phyloP scores from a whole-genome alignment of 2,888 invertebrate genomes.

The Dynastes hyllus region DNA sequence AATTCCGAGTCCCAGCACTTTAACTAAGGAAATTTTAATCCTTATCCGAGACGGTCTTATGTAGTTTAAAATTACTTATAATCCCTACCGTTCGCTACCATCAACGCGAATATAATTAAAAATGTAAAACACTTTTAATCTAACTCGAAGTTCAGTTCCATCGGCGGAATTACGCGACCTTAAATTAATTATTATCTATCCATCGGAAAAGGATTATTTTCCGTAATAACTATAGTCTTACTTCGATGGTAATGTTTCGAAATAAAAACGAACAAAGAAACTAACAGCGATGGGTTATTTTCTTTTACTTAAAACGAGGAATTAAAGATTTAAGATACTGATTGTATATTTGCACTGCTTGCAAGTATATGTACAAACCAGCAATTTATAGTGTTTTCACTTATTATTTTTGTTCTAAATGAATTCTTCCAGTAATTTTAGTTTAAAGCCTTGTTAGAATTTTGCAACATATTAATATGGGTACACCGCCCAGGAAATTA shows the following conservation, averaged over 20 bases:
- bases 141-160: background rate
- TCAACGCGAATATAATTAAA: background rate
- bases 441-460: too few species aligned
- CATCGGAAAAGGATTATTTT: constrained; percentile 1
- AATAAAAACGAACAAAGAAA: too few species aligned
- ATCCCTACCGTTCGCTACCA: constrained; percentile 8
- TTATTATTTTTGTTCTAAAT: too few species aligned
- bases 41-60: constrained; percentile 1
- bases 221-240: background rate
- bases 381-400: too few species aligned
- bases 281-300: too few species aligned
- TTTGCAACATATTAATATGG: too few species aligned
- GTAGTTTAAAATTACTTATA: constrained; percentile 10
- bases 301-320: too few species aligned
- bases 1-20: background rate
- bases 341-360: too few species aligned
- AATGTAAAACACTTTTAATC: constrained; percentile 11
- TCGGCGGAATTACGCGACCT: background rate
- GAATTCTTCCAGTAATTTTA: too few species aligned
- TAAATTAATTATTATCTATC: constrained; percentile 2
- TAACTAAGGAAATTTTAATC: constrained; percentile 15
- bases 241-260: background rate
- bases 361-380: too few species aligned
- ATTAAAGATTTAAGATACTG: too few species aligned
- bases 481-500: too few species aligned